A percentile compares a stretch with the other conserved stretches of the same genome.
These are phyloP conservation scores for Chaetura pelagica DNA, from an alignment of 2,113 vertebrate species.

Conservation along the genomic window DNA sequence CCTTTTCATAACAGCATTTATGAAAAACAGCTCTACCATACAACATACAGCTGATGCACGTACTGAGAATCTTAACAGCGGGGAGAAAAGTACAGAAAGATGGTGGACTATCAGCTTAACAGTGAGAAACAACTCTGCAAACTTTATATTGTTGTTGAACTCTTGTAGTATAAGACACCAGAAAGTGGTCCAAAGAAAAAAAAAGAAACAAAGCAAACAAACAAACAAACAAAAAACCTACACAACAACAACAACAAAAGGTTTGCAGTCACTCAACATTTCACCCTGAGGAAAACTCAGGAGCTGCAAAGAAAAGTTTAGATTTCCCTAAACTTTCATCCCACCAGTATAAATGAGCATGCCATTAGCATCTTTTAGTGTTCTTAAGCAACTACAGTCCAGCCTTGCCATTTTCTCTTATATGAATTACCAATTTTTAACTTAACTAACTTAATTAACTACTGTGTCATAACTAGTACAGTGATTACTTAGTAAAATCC, in stretches of 20 bases:
- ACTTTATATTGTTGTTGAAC: neutral
- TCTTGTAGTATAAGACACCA: neutral
- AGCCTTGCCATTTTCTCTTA: neutral
- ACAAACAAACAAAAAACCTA: neutral
- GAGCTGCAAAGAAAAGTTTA: neutral
- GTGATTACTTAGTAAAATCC: neutral
- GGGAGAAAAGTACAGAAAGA: neutral
- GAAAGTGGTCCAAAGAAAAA: neutral
- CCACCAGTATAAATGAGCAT: neutral
- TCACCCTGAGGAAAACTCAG: neutral
- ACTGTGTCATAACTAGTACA: neutral
- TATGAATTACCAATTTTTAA: neutral
- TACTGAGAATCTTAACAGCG: neutral
- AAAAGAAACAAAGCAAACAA: neutral
- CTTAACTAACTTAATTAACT: neutral
- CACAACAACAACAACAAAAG: no score
- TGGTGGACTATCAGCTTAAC: neutral
- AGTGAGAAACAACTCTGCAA: neutral
- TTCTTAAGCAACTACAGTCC: neutral
- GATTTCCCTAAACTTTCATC: neutral
- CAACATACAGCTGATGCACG: neutral
- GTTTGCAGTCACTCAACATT: neutral
- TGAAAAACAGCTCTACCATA: neutral
- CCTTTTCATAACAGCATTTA: accelerated
- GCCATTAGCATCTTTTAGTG: neutral